Evolutionary conservation across 2,113 vertebrate species (phyloP).

Genomic region (Neodon shergylaensis): DNA sequence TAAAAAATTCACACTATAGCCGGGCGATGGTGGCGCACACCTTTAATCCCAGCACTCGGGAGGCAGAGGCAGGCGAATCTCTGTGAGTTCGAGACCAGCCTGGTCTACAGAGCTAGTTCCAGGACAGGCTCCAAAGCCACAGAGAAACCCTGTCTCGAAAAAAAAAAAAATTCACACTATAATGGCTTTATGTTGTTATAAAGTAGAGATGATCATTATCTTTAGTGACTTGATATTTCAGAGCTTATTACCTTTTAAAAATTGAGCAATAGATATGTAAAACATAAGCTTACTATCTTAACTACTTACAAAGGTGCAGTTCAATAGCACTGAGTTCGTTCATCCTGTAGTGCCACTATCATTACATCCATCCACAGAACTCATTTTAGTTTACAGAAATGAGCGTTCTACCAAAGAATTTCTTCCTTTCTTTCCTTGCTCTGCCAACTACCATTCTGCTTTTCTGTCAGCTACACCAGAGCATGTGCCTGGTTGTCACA

Average conservation of each 20-base stretch:
- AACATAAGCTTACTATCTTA: not conserved
- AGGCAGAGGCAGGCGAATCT: no score
- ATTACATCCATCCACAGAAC: not conserved
- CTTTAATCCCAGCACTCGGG: no score
- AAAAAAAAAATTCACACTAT: not conserved
- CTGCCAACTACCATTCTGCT: not conserved
- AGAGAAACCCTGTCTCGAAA: no score
- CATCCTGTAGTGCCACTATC: not conserved
- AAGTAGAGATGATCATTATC: conserved; percentile 24
- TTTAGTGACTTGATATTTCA: conserved; percentile 30
- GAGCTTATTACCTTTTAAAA: not conserved
- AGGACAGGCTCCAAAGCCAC: no score
- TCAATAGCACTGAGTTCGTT: not conserved
- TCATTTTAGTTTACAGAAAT: conserved; percentile 6
- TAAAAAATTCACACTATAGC: not conserved
- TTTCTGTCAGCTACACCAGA: not conserved
- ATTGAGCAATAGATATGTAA: not conserved
- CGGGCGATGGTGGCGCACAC: no score
- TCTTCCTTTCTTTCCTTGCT: not conserved
- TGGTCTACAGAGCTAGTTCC: no score
- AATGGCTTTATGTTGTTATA: conserved; percentile 14
- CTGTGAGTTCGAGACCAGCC: no score
- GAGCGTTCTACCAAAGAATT: not conserved
- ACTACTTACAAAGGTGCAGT: not conserved
- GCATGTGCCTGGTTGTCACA: not conserved